These are phyloP conservation scores for Drosophila orena DNA, from an alignment of 1,140 invertebrate species.

Conservation along the genomic window DNA sequence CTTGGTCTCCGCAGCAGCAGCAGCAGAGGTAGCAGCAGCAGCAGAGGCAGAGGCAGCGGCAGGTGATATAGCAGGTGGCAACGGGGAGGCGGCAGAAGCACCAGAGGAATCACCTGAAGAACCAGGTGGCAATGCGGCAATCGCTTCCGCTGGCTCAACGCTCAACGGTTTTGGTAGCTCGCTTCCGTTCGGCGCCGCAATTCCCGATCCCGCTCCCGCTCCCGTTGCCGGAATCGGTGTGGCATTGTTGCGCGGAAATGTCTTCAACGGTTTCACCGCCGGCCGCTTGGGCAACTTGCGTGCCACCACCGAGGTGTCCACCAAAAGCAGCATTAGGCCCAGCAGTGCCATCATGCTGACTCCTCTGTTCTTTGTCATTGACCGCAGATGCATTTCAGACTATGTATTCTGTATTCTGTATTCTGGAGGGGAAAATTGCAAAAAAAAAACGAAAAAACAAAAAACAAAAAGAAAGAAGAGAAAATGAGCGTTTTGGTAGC, in stretches of 20 bases:
- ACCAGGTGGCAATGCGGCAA: conserved; percentile 49
- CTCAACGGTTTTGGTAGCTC: conserved; percentile 91
- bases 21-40: neutral
- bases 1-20: conserved; percentile 31
- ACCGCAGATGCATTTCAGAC: conserved; percentile 65
- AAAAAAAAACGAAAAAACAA: too few relatives aligned
- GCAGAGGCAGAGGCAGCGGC: neutral
- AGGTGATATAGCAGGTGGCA: conserved; percentile 20
- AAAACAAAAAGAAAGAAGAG: too few relatives aligned
- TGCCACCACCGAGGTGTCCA: conserved; percentile 67
- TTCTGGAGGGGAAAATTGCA: conserved; percentile 24
- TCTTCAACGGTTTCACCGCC: conserved; percentile 83
- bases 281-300: conserved; percentile 73
- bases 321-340: conserved; percentile 48
- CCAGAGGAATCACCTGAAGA: conserved; percentile 5
- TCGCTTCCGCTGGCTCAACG: conserved; percentile 81
- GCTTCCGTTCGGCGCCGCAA: conserved; percentile 87
- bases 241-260: conserved; percentile 72
- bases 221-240: conserved; percentile 61
- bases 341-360: conserved; percentile 68
- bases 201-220: conserved; percentile 52
- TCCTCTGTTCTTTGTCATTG: conserved; percentile 68
- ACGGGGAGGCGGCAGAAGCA: conserved; percentile 12
- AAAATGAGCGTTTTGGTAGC: conserved; percentile 62
- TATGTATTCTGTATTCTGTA: neutral